Evolutionary conservation across 2,888 invertebrate species (phyloP).

Genomic region (Cephalotes varians): DNA sequence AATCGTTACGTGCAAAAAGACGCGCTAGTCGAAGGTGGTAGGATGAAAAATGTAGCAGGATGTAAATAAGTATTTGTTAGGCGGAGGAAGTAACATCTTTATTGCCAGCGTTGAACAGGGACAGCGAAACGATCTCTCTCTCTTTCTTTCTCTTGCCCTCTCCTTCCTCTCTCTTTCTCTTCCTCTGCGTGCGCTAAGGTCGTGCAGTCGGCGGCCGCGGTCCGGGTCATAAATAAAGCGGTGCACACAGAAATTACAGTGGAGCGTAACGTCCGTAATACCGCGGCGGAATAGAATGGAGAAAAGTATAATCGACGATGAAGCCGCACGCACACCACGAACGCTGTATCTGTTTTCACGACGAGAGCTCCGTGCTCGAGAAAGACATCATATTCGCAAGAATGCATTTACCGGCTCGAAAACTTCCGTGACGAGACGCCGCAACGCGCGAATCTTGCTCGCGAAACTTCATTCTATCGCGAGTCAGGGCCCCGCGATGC

Average conservation of each 20-base stretch:
- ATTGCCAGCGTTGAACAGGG: slow-evolving; percentile 49
- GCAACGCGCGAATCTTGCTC: slow-evolving; percentile 16
- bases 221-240: slow-evolving; percentile 61
- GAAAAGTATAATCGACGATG: slow-evolving; percentile 58
- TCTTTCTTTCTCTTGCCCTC: neutral
- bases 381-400: slow-evolving; percentile 34
- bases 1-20: slow-evolving; percentile 36
- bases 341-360: slow-evolving; percentile 24
- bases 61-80: slow-evolving; percentile 66
- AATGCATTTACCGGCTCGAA: slow-evolving; percentile 27
- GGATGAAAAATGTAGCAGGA: slow-evolving; percentile 64
- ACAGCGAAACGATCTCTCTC: slow-evolving; percentile 30
- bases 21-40: slow-evolving; percentile 33
- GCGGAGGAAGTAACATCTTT: slow-evolving; percentile 57
- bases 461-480: slow-evolving; percentile 20
- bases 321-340: slow-evolving; percentile 35
- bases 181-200: slow-evolving; percentile 38
- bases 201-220: slow-evolving; percentile 39
- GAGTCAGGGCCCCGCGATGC: slow-evolving; percentile 5
- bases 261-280: slow-evolving; percentile 56
- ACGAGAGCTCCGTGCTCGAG: neutral
- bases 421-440: slow-evolving; percentile 35
- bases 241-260: slow-evolving; percentile 59
- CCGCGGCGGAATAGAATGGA: slow-evolving; percentile 51
- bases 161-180: neutral